A percentile compares a stretch with the other conserved stretches of the same genome.
Conservation (phyloP, 2,113 vertebrate genomes). For the Plotosus lineatus region DNA sequence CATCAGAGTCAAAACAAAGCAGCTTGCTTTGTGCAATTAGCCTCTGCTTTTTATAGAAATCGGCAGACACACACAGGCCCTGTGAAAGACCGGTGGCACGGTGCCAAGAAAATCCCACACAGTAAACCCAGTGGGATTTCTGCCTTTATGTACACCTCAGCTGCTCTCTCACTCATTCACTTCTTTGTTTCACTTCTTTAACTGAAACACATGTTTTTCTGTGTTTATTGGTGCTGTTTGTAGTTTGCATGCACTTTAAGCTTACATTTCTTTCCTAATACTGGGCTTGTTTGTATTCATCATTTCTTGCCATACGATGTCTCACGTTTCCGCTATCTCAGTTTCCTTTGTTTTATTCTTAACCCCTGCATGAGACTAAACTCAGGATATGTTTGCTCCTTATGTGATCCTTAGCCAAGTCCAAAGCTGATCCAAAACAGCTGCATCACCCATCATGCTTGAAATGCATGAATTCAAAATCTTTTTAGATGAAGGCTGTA, state of each 20-base stretch:
- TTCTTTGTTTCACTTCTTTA: not conserved
- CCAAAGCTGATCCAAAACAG: conserved; percentile 43
- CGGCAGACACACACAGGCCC: conserved; percentile 31
- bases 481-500: conserved; percentile 4
- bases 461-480: conserved; percentile 30
- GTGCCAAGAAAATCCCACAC: conserved; percentile 32
- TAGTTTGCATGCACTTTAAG: not conserved
- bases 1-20: conserved; percentile 68
- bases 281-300: conserved; percentile 1
- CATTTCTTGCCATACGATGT: not conserved
- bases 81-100: conserved; percentile 22
- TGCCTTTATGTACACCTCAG: not conserved
- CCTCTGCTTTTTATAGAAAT: conserved; percentile 52
- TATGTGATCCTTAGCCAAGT: conserved; percentile 44
- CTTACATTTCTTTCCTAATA: not conserved
- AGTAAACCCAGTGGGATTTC: conserved; percentile 1
- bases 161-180: not conserved
- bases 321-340: not conserved
- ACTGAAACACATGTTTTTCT: conserved; percentile 52
- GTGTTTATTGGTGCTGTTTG: conserved; percentile 59
- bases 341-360: conserved; percentile 32
- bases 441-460: conserved; percentile 42
- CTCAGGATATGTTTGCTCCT: conserved; percentile 10
- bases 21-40: conserved; percentile 65
- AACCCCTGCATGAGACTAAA: conserved; percentile 22